Base-by-base conservation (phyloP, 2,797 vertebrate species). In the Phalloptychus januarius region DNA sequence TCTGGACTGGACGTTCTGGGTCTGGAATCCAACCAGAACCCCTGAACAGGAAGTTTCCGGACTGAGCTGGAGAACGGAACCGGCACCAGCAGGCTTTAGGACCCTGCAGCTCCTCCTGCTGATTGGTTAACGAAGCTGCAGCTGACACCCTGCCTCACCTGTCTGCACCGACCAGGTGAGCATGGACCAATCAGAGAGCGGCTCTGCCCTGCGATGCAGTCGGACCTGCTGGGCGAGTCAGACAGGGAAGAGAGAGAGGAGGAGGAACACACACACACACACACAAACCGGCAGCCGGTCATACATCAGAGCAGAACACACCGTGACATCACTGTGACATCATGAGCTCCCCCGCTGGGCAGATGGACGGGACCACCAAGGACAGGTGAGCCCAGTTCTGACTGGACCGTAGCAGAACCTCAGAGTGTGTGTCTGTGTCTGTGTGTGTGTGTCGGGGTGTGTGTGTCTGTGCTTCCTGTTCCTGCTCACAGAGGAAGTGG, bases 201-300 rank as follows among this genome's bases (percentile, higher is more conserved):
- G 79, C 79, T 75, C 58, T 79, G 78, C 46, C 75, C 77, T 79
- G 88, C 89, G 93, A 95, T 94, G 94, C 81, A 83, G 90, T 79
- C 46, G 23, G 93, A 95, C 94, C 92, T 90, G 94, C 91, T 44
- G 0, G 79, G 71, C 81, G 46, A 79, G 79, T 63, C 52, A 72
- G 61, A 74, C 84, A 63, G 46, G 72, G n/a, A n/a, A 65, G 45
- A 75, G 72, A 79, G 61, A 65, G 63, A 65, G 36, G 12, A 69
- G 38, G 65, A 69, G 56, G 33, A n/a, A 58, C 31, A 28, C 52
- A 45, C 48, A 58, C 70, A 46, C 25, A 75, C 16, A 48, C 46
- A 58, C n/a, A 36, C 52, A 54, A 48, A 13, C 71, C 33, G 25
- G 52, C 71, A 46, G 70, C 76, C 71, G 72, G 79, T 80, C 79